Percentiles rank a stretch among this genome's conserved stretches.
phyloP scores from a whole-genome alignment of 2,888 invertebrate species.

The Xanthia togata region DNA sequence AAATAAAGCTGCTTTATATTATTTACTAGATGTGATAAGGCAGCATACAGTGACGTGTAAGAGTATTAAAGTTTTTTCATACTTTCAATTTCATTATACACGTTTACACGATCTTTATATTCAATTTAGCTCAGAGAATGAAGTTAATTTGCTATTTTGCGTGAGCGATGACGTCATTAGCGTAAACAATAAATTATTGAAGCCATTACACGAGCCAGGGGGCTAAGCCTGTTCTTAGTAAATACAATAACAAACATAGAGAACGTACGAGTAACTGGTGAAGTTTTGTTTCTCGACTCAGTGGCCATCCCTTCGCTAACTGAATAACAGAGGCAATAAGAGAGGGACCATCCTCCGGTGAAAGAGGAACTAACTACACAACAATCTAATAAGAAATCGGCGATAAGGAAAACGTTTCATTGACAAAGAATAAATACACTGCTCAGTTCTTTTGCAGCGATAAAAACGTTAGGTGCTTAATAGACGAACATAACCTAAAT shows the following conservation, averaged over 20 bases:
- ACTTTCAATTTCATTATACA: constrained; percentile 36
- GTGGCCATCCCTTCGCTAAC: constrained; percentile 82
- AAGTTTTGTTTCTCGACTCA: constrained; percentile 84
- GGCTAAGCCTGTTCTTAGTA: constrained; percentile 50
- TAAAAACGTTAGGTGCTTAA: constrained; percentile 70
- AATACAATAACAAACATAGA: constrained; percentile 78
- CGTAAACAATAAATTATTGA: constrained; percentile 64
- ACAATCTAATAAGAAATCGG: constrained; percentile 87
- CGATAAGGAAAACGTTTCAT: constrained; percentile 87
- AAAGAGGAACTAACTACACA: constrained; percentile 79
- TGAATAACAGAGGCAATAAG: constrained; percentile 86
- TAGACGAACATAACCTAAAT: constrained; percentile 61
- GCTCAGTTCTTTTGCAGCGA: constrained; percentile 74
- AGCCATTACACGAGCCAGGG: constrained; percentile 56
- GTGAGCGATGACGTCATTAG: constrained; percentile 66
- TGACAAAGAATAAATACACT: constrained; percentile 85
- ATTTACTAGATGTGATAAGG: constrained; percentile 15
- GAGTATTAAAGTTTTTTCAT: constrained; percentile 18
- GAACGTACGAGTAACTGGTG: constrained; percentile 82
- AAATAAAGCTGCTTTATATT: constrained; percentile 29
- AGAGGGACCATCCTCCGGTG: constrained; percentile 72
- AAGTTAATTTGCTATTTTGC: constrained; percentile 61
- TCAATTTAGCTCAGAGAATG: constrained; percentile 60
- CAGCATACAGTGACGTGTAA: constrained; percentile 27
- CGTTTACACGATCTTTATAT: constrained; percentile 39